Evolutionary conservation across 2,113 vertebrate species (phyloP), one percentile per base, ranked within the genome.

Genomic region (Esox niger): DNA sequence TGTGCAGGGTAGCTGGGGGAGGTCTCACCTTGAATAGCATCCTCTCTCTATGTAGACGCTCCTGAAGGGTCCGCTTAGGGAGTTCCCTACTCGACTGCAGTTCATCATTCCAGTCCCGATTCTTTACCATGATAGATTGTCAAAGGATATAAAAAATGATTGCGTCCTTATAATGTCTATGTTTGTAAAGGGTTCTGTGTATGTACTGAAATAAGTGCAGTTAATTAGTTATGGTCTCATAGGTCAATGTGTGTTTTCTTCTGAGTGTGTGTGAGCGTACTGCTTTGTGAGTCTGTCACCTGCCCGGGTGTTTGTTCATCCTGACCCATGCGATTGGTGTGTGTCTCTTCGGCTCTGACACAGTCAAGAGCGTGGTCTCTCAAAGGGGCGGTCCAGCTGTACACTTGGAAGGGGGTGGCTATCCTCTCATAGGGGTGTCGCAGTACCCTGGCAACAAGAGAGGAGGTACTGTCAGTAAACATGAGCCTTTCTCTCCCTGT

Each of bases 41-140:
- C 74, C 94, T 88, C 63, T 98, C 95, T 76, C 96, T 90, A 69
- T 95, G 90, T 52, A 98, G 87, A 17, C 93, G 91, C 64, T 99
- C 95, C 0, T 93, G 95, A 20, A 95, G 82, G 65, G 94, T 96
- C 75, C 91, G 93, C 60, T 94, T 90, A 0, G 92, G 88, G 35
- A 98, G 89, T 71, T 98, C 96, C 71, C 94, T 90, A 0, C 94
- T 94, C 0, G 93, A 93, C 84, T 98, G 96, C 69, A 98, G 83
- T 77, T 98, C 96, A 83, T 98, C 96, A 0, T 98, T 98, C 95
- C 95, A 98, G 81, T 97, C 96, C 60, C 95, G 91, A 79, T 91
- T 95, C 96, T 98, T 71, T 26, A 43, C n/a, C n/a, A n/a, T n/a
- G n/a, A n/a, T n/a, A n/a, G n/a, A n/a, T n/a, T n/a, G n/a, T n/a